These are phyloP conservation scores for Hiodon alosoides DNA, from an alignment of 2,113 vertebrate species.

Conservation along the genomic window DNA sequence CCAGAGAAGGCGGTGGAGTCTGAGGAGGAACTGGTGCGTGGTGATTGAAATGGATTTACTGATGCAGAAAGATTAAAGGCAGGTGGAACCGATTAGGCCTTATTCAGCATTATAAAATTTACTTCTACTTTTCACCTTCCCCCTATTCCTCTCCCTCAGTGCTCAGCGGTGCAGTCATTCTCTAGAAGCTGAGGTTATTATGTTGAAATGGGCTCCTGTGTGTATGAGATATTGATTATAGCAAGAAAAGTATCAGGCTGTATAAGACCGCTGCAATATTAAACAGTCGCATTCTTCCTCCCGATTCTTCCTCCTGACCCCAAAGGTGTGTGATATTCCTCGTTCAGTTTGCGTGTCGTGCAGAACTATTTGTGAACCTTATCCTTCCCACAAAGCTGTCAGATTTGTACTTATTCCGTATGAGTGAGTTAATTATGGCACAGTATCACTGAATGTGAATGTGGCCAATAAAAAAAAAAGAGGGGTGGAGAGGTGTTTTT, in stretches of 20 bases:
- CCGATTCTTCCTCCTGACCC: background rate
- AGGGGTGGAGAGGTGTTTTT: no score
- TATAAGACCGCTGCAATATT: background rate
- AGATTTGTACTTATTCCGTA: no score
- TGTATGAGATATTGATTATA: background rate
- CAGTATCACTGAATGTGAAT: no score
- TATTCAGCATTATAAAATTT: background rate
- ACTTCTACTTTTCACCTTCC: constrained; percentile 1
- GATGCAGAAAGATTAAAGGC: constrained; percentile 2
- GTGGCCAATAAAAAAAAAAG: no score
- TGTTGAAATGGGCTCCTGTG: constrained; percentile 2
- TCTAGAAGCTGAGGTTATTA: constrained; percentile 9
- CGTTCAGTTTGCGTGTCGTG: background rate
- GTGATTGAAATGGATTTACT: constrained; percentile 7
- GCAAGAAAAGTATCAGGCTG: background rate
- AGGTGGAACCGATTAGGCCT: constrained; percentile 9
- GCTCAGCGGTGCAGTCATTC: constrained; percentile 13
- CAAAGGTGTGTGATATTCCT: background rate
- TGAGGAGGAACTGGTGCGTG: background rate
- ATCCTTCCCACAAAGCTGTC: background rate
- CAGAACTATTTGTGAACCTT: background rate
- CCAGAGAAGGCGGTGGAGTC: background rate
- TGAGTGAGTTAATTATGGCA: no score
- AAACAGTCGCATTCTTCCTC: background rate
- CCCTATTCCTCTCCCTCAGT: background rate